phyloP scores from a whole-genome alignment of 2,888 invertebrate species.

The Pandemis cinnamomeana region DNA sequence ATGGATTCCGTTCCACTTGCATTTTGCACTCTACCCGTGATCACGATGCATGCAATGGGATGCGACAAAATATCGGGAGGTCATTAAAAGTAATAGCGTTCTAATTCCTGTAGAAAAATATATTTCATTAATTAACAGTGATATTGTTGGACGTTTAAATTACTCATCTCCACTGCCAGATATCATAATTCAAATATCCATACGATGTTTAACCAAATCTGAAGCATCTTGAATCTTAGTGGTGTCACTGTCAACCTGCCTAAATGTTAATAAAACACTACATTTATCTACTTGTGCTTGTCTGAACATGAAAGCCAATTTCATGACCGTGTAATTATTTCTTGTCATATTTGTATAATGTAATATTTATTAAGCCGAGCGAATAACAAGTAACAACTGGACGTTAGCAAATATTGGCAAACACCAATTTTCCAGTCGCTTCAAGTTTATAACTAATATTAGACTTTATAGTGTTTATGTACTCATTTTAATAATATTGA shows the following conservation, averaged over 20 bases:
- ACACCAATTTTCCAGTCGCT: constrained; percentile 28
- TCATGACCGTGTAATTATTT: background rate
- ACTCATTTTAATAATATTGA: background rate
- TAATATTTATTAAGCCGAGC: constrained; percentile 9
- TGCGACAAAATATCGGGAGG: too few species aligned
- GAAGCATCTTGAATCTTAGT: background rate
- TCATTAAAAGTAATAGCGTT: too few species aligned
- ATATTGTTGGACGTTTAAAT: too few species aligned
- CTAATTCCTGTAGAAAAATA: too few species aligned
- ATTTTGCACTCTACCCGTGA: too few species aligned
- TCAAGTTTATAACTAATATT: constrained; percentile 19
- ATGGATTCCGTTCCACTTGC: too few species aligned
- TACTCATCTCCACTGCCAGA: too few species aligned
- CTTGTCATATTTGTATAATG: constrained; percentile 2
- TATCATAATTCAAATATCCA: too few species aligned
- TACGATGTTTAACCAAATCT: background rate
- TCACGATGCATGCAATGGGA: too few species aligned
- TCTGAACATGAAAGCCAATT: background rate
- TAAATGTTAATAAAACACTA: background rate
- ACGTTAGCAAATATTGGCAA: constrained; percentile 24
- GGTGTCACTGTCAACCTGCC: background rate
- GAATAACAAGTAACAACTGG: background rate
- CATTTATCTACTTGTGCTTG: background rate
- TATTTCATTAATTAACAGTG: too few species aligned
- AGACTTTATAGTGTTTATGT: constrained; percentile 8